Conservation (phyloP, 1,140 invertebrate genomes). For the Drosophila pectinifera region DNA sequence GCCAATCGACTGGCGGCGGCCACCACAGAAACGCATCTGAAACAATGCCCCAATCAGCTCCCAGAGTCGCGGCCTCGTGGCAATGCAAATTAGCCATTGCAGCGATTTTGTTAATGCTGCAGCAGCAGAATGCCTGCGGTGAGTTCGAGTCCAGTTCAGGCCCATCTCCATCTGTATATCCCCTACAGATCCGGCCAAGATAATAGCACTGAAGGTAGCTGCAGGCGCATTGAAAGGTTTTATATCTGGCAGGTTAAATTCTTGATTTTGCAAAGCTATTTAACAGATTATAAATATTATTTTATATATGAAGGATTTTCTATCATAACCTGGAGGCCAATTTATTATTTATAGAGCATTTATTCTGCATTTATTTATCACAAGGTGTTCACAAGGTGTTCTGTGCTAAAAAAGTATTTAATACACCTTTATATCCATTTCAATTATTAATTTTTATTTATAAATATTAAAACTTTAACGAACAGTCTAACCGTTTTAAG, state of each 20-base stretch:
- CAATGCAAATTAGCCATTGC: slow-evolving; percentile 62
- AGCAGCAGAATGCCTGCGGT: slow-evolving; percentile 56
- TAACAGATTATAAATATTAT: neutral
- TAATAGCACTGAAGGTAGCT: neutral
- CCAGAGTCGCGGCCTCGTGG: slow-evolving; percentile 27
- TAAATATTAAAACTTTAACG: no score
- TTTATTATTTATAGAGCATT: neutral
- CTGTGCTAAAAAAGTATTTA: no score
- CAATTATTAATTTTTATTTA: no score
- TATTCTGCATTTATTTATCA: neutral
- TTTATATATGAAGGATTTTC: neutral
- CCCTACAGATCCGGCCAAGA: neutral
- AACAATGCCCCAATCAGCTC: slow-evolving; percentile 58
- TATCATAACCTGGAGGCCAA: no score
- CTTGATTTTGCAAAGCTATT: no score
- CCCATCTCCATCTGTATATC: neutral
- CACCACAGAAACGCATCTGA: slow-evolving; percentile 33
- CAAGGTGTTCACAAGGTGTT: no score
- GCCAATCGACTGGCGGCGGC: slow-evolving; percentile 12
- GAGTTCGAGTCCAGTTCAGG: slow-evolving; percentile 33
- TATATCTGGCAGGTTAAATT: no score
- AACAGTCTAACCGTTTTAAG: no score
- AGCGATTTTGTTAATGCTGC: slow-evolving; percentile 61
- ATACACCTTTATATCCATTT: no score
- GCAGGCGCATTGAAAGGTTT: no score